Evolutionary conservation across 2,797 vertebrate genomes (phyloP).

Genomic region (Lateolabrax maculatus): DNA sequence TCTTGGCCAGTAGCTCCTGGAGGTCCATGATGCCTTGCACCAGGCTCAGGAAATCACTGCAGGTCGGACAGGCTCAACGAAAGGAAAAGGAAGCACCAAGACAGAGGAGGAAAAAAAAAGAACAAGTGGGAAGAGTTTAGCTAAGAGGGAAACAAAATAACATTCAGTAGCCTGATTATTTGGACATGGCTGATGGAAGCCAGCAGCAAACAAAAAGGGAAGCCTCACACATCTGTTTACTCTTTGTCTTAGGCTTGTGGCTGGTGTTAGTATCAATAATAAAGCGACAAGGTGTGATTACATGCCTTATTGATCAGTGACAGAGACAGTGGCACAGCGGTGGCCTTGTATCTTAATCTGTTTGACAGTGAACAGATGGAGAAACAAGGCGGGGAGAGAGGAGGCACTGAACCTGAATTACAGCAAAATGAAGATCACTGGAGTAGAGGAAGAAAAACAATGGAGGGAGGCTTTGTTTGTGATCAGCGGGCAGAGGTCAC

Average conservation of each 20-base stretch:
- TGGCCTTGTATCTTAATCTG: conserved; percentile 63
- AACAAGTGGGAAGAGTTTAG: conserved; percentile 38
- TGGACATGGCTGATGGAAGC: conserved; percentile 5
- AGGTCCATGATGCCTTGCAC: conserved; percentile 99
- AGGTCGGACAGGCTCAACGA: conserved; percentile 95
- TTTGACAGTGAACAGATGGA: conserved; percentile 65
- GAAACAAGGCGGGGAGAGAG: conserved; percentile 4
- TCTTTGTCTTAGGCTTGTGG: conserved; percentile 36
- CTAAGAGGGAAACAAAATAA: conserved; percentile 7
- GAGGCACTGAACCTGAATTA: conserved; percentile 41
- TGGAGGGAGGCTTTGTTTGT: conserved; percentile 8
- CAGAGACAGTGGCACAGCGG: conserved; percentile 52
- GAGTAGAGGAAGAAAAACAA: neutral
- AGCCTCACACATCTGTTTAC: conserved; percentile 32
- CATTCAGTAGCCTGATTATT: conserved; percentile 32
- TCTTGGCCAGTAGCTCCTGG: conserved; percentile 96
- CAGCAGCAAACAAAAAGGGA: conserved; percentile 35
- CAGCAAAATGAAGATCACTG: conserved; percentile 36
- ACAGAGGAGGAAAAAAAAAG: conserved; percentile 14
- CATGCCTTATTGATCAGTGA: conserved; percentile 73
- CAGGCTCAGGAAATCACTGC: conserved; percentile 97
- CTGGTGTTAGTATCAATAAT: conserved; percentile 59
- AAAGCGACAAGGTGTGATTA: conserved; percentile 67
- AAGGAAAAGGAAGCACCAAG: conserved; percentile 73
- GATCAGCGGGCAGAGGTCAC: conserved; percentile 24